Conservation (phyloP, 2,797 vertebrate genomes). For the Bucorvus abyssinicus region DNA sequence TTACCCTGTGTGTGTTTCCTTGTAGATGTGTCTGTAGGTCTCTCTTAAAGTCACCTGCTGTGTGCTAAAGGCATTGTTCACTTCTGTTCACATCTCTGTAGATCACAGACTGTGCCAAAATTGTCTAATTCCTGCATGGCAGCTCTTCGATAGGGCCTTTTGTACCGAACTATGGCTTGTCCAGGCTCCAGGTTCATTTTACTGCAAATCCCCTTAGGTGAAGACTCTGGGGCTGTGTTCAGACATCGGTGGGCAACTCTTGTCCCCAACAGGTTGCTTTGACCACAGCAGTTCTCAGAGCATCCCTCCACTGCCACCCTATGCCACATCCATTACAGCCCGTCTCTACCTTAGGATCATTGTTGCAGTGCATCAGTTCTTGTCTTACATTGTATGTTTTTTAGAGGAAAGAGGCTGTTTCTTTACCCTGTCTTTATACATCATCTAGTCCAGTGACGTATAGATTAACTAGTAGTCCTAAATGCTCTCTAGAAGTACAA, state of each 20-base stretch:
- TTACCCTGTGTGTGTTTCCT: background rate
- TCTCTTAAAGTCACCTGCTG: background rate
- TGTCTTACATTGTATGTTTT: background rate
- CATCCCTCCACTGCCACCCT: background rate
- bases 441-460: background rate
- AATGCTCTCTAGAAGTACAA: background rate
- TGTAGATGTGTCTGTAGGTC: background rate
- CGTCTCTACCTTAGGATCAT: too few species aligned
- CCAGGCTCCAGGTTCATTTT: background rate
- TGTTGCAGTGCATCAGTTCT: background rate
- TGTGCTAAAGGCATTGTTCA: rapidly evolving
- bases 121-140: background rate
- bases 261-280: background rate
- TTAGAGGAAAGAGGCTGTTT: background rate
- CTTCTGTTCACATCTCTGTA: background rate
- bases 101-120: background rate
- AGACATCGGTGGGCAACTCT: background rate
- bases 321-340: rapidly evolving
- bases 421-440: background rate
- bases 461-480: background rate
- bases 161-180: background rate
- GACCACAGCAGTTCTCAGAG: background rate
- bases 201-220: background rate
- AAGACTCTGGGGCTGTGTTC: background rate
- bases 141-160: background rate